Conservation (phyloP, 2,797 vertebrate genomes). For the Myiotriccus ornatus region DNA sequence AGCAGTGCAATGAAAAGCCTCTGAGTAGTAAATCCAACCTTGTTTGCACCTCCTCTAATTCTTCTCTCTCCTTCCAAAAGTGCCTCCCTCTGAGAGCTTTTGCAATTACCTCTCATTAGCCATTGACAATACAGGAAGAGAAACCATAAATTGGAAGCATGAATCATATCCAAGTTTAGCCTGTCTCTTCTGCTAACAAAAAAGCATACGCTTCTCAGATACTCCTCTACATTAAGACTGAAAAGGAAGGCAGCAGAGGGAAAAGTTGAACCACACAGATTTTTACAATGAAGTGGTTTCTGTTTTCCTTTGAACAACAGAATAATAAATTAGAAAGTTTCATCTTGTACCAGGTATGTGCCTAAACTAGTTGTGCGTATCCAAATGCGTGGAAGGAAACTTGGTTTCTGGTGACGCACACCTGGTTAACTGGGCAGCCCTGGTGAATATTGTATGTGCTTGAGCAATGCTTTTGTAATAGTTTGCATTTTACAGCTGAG, state of each 20-base stretch:
- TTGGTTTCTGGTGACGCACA: not conserved
- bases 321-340: not conserved
- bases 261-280: not conserved
- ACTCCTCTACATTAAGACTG: not conserved
- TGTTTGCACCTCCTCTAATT: not conserved
- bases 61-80: not conserved
- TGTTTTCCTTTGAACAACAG: not conserved
- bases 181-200: slow-evolving; percentile 25
- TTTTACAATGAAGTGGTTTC: not conserved
- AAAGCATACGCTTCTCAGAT: not conserved
- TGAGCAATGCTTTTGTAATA: not conserved
- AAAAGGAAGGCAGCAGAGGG: not conserved
- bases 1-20: not conserved
- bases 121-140: slow-evolving; percentile 38
- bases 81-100: not conserved
- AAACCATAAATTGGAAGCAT: slow-evolving; percentile 40
- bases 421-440: not conserved
- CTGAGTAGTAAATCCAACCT: not conserved
- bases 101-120: slow-evolving; percentile 43
- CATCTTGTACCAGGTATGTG: not conserved
- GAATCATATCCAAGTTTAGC: slow-evolving; percentile 46
- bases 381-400: not conserved
- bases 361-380: not conserved
- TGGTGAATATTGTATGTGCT: not conserved
- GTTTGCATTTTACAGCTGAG: slow-evolving; percentile 11